phyloP scores from a whole-genome alignment of 2,888 invertebrate genomes.

The Uropetala carovei region DNA sequence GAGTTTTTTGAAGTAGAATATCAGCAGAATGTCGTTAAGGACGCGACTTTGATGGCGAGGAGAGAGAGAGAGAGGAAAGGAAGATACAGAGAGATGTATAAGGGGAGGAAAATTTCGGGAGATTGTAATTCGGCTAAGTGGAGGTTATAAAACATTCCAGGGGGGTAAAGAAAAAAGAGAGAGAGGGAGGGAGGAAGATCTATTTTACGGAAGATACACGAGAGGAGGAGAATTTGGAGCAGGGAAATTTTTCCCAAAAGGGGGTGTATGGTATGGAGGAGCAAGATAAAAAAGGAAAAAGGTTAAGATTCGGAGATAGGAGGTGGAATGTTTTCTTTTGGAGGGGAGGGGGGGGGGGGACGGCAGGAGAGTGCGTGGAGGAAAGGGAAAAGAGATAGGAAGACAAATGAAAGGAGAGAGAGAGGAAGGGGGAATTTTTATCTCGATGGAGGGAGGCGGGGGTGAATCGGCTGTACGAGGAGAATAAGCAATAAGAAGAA shows the following conservation, averaged over 20 bases:
- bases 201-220: not conserved
- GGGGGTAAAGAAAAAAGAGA: not conserved
- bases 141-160: not conserved
- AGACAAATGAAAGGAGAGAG: not conserved
- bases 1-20: constrained; percentile 7
- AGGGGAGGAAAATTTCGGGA: not conserved
- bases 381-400: not conserved
- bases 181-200: not conserved
- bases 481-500: not conserved
- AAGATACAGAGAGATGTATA: not conserved
- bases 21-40: not conserved
- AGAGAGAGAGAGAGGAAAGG: not conserved
- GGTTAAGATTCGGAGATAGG: not conserved
- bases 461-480: not conserved
- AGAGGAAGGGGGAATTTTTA: not conserved
- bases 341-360: too few species aligned
- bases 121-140: not conserved
- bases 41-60: not conserved
- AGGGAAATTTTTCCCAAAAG: constrained; percentile 2
- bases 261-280: not conserved
- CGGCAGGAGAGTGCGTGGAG: not conserved
- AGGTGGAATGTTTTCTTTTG: too few species aligned
- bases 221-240: not conserved
- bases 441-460: not conserved
- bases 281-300: not conserved